Percentiles rank a stretch among this genome's conserved stretches.
Conservation (phyloP, 2,888 invertebrate species). For the Choreutis nemorana region DNA sequence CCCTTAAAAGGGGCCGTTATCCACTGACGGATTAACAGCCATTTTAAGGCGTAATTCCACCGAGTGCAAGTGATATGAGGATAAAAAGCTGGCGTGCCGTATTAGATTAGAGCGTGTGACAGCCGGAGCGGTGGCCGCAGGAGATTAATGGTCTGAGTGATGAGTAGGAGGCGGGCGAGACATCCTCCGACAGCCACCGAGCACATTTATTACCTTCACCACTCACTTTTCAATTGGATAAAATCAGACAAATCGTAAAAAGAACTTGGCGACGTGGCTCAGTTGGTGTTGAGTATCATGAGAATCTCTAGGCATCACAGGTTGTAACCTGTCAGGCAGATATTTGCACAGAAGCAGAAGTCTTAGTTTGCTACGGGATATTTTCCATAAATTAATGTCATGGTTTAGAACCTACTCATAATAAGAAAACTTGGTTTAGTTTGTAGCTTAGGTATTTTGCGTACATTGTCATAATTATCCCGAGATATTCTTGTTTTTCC, state of each 20-base stretch:
- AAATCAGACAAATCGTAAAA: conserved; percentile 38
- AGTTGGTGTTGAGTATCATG: too few species aligned
- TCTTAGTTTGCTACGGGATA: too few species aligned
- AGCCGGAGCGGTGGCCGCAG: conserved; percentile 51
- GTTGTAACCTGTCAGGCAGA: too few species aligned
- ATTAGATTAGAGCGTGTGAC: conserved; percentile 63
- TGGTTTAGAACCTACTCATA: too few species aligned
- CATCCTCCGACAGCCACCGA: conserved; percentile 22
- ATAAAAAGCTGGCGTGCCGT: conserved; percentile 63
- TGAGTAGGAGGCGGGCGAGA: conserved; percentile 45
- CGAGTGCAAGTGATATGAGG: conserved; percentile 49
- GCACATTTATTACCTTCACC: conserved; percentile 42
- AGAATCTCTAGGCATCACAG: too few species aligned
- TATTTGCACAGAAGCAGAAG: too few species aligned
- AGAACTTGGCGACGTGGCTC: conserved; percentile 8
- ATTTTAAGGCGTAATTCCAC: conserved; percentile 47
- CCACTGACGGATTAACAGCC: conserved; percentile 44
- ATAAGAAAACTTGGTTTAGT: too few species aligned
- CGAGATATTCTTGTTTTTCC: conserved; percentile 9
- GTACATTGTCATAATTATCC: too few species aligned
- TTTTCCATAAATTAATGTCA: too few species aligned
- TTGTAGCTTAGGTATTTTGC: too few species aligned
- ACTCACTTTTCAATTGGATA: conserved; percentile 40
- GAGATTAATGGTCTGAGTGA: conserved; percentile 64
- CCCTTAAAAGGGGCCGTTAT: conserved; percentile 34